Percentiles rank a stretch among this genome's conserved stretches.
phyloP scores from a whole-genome alignment of 2,888 invertebrate genomes.

The Escarpia spicata region DNA sequence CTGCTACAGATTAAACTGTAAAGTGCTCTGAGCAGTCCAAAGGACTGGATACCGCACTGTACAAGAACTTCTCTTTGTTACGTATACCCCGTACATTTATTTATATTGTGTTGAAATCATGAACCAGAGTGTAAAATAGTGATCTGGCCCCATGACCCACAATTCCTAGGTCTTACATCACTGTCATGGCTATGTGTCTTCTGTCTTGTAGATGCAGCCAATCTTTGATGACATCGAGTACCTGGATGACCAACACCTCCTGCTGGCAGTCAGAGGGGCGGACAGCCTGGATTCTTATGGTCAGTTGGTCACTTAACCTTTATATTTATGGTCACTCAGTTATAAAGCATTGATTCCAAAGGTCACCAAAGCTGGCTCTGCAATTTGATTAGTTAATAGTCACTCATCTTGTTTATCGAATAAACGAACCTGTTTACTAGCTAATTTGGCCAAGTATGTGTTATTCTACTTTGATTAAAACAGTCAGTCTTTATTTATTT shows the following conservation, averaged over 20 bases:
- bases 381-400: too few relatives aligned
- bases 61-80: too few relatives aligned
- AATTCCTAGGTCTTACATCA: neutral
- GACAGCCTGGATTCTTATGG: conserved; percentile 62
- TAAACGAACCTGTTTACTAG: too few relatives aligned
- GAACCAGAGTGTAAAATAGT: neutral
- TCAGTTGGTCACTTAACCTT: conserved; percentile 34
- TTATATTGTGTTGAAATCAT: neutral
- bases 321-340: neutral
- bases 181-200: neutral
- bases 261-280: conserved; percentile 58
- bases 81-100: neutral
- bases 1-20: too few relatives aligned
- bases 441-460: too few relatives aligned
- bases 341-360: neutral
- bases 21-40: too few relatives aligned
- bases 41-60: too few relatives aligned
- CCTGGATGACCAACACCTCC: conserved; percentile 62
- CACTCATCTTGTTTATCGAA: too few relatives aligned
- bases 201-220: conserved; percentile 55
- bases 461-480: too few relatives aligned
- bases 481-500: too few relatives aligned
- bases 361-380: too few relatives aligned
- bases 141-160: neutral
- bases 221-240: conserved; percentile 60